Evolutionary conservation across 2,113 vertebrate species (phyloP).

Genomic region (Brienomyrus longianalis): DNA sequence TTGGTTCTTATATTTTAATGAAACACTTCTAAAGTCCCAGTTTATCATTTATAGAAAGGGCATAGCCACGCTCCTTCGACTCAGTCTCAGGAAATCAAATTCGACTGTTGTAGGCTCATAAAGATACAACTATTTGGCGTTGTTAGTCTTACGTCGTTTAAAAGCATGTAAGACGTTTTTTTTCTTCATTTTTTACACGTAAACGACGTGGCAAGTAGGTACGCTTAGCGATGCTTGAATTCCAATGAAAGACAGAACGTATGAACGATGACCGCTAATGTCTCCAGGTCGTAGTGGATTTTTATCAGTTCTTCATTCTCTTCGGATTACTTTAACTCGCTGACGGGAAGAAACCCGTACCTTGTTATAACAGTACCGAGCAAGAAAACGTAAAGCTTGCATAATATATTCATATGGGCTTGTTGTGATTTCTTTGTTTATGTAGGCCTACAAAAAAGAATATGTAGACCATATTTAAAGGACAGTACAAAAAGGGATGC

Average conservation of each 20-base stretch:
- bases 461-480: background rate
- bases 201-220: background rate
- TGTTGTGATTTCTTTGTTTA: background rate
- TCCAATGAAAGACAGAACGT: background rate
- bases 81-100: background rate
- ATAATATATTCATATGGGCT: background rate
- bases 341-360: background rate
- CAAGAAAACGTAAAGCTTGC: background rate
- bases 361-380: background rate
- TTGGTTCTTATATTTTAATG: constrained; percentile 42
- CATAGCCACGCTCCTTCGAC: background rate
- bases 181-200: background rate
- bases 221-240: background rate
- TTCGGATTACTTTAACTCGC: background rate
- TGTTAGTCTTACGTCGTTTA: background rate
- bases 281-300: background rate
- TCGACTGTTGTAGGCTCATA: background rate
- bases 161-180: background rate
- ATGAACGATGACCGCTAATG: background rate
- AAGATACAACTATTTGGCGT: background rate
- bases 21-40: constrained; percentile 43
- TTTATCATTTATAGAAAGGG: constrained; percentile 10
- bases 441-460: background rate
- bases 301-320: too few relatives aligned
- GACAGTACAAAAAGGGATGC: background rate